Evolutionary conservation across 2,113 vertebrate species (phyloP).

Genomic region (Grallaria varia): DNA sequence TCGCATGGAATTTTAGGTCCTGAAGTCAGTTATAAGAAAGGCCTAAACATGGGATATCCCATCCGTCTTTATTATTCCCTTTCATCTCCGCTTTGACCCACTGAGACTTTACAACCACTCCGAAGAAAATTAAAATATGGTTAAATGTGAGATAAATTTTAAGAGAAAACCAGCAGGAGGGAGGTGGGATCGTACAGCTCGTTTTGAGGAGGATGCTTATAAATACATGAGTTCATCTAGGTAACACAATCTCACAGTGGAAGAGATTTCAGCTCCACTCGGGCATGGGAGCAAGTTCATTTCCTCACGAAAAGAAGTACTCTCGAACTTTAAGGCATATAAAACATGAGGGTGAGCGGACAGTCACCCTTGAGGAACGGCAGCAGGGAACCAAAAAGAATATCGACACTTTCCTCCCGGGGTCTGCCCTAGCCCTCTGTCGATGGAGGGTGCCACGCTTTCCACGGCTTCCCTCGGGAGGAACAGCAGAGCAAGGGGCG

Average conservation of each 20-base stretch:
- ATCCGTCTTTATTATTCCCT: background rate
- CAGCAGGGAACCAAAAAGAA: background rate
- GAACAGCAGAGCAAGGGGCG: accelerated
- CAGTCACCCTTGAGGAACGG: no score
- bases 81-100: background rate
- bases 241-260: accelerated
- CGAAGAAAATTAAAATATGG: background rate
- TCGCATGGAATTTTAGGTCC: background rate
- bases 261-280: background rate
- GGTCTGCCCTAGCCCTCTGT: background rate
- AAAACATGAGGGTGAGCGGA: background rate
- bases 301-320: background rate
- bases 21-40: background rate
- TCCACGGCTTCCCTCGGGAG: background rate
- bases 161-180: background rate
- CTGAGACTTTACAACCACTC: background rate
- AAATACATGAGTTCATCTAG: background rate
- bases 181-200: background rate
- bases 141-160: background rate
- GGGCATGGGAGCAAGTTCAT: background rate
- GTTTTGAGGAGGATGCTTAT: accelerated
- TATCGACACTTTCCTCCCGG: background rate
- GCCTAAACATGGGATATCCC: background rate
- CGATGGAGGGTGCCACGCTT: background rate
- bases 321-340: background rate